These are phyloP conservation scores for Laothoe populi DNA, from an alignment of 2,888 invertebrate species.

Conservation along the genomic window DNA sequence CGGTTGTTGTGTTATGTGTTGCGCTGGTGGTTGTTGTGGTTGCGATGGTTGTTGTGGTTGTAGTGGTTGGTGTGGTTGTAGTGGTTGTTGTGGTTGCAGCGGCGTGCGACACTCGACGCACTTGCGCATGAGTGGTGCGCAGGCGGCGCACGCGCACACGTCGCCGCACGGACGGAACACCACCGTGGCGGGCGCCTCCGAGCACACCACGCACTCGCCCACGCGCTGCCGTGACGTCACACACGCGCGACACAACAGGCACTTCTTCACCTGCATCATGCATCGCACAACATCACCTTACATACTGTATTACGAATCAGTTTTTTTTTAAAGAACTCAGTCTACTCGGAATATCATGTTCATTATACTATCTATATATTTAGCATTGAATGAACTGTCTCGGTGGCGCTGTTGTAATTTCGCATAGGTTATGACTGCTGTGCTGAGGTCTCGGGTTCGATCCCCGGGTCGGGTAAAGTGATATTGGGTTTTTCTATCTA, in stretches of 20 bases:
- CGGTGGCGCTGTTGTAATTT: no score
- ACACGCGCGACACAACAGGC: slow-evolving; percentile 95
- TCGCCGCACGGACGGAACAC: slow-evolving; percentile 98
- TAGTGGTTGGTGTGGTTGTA: slow-evolving; percentile 66
- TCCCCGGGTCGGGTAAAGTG: no score
- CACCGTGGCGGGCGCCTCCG: slow-evolving; percentile 95
- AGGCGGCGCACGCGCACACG: slow-evolving; percentile 94
- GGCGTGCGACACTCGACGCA: slow-evolving; percentile 97
- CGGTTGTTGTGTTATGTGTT: not conserved
- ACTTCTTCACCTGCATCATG: slow-evolving; percentile 91
- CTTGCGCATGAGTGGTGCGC: slow-evolving; percentile 98
- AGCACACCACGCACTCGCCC: slow-evolving; percentile 98
- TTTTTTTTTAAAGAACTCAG: no score
- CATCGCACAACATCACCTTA: not conserved
- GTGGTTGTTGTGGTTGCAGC: slow-evolving; percentile 76
- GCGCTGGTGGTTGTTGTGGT: slow-evolving; percentile 5
- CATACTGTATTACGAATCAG: not conserved
- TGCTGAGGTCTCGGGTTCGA: no score
- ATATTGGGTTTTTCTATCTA: no score
- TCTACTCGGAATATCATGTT: no score
- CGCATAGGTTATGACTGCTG: no score
- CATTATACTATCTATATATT: no score
- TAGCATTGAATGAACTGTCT: no score
- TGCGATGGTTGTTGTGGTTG: slow-evolving; percentile 32
- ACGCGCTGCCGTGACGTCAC: slow-evolving; percentile 92